Evolutionary conservation across 1,140 invertebrate genomes (phyloP).

Genomic region (Zaprionus lachaisei): DNA sequence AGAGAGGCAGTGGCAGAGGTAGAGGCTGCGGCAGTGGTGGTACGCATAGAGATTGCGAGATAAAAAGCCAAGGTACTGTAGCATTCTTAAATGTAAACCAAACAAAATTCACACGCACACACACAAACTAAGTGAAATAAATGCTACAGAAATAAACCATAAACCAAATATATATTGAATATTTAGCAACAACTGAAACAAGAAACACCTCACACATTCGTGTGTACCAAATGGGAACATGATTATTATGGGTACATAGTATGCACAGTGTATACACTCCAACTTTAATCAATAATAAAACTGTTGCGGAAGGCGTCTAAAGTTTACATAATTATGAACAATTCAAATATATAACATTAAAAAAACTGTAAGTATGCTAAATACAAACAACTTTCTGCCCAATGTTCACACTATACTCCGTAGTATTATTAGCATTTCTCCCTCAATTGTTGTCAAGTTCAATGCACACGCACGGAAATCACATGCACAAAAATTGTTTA

Average conservation of each 20-base stretch:
- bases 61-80: slow-evolving; percentile 41
- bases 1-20: background rate
- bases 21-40: background rate
- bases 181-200: slow-evolving; percentile 32
- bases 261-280: too few species aligned
- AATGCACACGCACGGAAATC: slow-evolving; percentile 37
- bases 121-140: slow-evolving; percentile 56
- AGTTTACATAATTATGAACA: too few species aligned
- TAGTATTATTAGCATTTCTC: slow-evolving; percentile 50
- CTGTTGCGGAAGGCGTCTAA: too few species aligned
- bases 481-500: slow-evolving; percentile 38
- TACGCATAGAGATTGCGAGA: slow-evolving; percentile 16
- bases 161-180: slow-evolving; percentile 60
- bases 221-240: background rate
- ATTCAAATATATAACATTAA: background rate
- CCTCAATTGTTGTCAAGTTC: slow-evolving; percentile 49
- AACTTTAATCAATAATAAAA: too few species aligned
- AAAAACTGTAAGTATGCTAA: too few species aligned
- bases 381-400: too few species aligned
- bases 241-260: too few species aligned
- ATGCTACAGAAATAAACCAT: slow-evolving; percentile 72
- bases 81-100: slow-evolving; percentile 63
- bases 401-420: background rate
- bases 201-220: slow-evolving; percentile 9
- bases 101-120: slow-evolving; percentile 54